These are phyloP conservation scores for Panagrolaimus sp. DNA, from an alignment of 1,140 invertebrate genomes.

Conservation along the genomic window DNA sequence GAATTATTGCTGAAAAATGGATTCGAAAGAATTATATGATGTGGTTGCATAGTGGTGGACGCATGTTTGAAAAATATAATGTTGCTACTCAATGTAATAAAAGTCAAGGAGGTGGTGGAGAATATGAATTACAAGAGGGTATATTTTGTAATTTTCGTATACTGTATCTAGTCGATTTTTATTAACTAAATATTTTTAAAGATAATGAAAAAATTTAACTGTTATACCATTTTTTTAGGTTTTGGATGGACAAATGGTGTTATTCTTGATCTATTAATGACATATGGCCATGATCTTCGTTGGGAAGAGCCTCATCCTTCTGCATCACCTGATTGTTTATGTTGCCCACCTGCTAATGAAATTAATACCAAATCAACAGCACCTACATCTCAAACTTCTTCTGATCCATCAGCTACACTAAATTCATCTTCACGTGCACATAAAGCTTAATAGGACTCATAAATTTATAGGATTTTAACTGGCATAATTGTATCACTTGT, in stretches of 20 bases:
- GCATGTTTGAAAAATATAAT: slow-evolving; percentile 76
- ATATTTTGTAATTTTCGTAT: too few relatives aligned
- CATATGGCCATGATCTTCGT: not conserved
- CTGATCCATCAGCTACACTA: too few relatives aligned
- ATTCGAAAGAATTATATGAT: slow-evolving; percentile 74
- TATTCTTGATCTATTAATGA: not conserved
- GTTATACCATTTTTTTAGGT: too few relatives aligned
- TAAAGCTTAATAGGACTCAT: too few relatives aligned
- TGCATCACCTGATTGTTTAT: not conserved
- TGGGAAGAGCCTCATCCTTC: not conserved
- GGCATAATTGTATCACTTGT: too few relatives aligned
- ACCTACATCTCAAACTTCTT: too few relatives aligned
- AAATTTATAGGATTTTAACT: too few relatives aligned
- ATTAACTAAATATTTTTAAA: too few relatives aligned
- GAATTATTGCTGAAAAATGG: slow-evolving; percentile 72
- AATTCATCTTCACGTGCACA: too few relatives aligned
- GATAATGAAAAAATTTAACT: too few relatives aligned
- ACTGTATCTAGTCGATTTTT: too few relatives aligned
- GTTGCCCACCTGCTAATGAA: not conserved
- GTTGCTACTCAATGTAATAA: slow-evolving; percentile 41
- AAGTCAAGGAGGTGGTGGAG: slow-evolving; percentile 39
- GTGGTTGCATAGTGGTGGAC: slow-evolving; percentile 65
- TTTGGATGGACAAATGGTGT: slow-evolving; percentile 12
- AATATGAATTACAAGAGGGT: slow-evolving; percentile 62
- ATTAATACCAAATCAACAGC: too few relatives aligned